Evolutionary conservation across 1,140 invertebrate genomes (phyloP).

Genomic region (Hermatobates lingyangjiaoensis): DNA sequence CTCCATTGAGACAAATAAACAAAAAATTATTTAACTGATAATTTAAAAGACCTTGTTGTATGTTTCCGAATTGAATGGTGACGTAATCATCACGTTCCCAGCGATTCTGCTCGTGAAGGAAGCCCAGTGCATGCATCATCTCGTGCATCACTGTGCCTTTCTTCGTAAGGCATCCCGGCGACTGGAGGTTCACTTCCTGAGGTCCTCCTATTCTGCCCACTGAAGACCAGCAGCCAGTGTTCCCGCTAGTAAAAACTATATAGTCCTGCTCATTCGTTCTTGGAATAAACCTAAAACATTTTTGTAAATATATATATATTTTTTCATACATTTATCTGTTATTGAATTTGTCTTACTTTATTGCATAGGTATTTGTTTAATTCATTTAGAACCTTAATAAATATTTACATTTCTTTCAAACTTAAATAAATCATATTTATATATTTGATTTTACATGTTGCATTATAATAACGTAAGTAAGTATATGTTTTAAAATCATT

Average conservation of each 20-base stretch:
- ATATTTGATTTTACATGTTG: no score
- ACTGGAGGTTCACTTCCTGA: conserved; percentile 50
- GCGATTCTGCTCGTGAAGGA: conserved; percentile 72
- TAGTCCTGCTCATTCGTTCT: conserved; percentile 41
- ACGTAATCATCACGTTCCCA: conserved; percentile 58
- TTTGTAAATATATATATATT: conserved; percentile 22
- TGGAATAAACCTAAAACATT: conserved; percentile 51
- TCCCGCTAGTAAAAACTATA: conserved; percentile 39
- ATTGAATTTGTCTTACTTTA: background rate
- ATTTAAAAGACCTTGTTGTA: conserved; percentile 34
- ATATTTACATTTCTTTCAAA: no score
- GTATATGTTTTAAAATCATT: no score
- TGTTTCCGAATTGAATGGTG: conserved; percentile 48
- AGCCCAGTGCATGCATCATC: conserved; percentile 66
- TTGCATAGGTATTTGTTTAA: background rate
- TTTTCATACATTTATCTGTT: background rate
- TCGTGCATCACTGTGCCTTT: conserved; percentile 64
- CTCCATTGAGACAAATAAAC: no score
- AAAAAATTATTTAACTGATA: no score
- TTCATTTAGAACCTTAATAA: no score
- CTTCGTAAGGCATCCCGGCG: conserved; percentile 47
- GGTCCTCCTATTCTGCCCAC: conserved; percentile 28
- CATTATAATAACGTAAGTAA: no score
- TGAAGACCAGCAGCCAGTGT: conserved; percentile 53
- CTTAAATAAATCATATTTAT: no score